These are phyloP conservation scores for Bombus vancouverensis DNA, from an alignment of 1,140 invertebrate genomes.

Conservation along the genomic window DNA sequence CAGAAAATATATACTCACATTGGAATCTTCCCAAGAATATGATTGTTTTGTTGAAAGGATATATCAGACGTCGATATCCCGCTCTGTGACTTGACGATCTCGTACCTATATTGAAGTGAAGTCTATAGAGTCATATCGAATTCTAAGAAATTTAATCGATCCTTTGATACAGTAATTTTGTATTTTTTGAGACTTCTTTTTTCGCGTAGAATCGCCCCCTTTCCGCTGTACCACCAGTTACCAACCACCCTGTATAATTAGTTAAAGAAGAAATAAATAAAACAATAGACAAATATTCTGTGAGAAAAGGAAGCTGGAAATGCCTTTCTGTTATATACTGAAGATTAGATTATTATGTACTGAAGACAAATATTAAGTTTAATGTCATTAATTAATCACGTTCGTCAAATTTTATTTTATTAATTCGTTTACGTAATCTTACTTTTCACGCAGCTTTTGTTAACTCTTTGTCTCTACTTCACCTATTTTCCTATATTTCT, in stretches of 20 bases:
- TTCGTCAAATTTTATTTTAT: neutral
- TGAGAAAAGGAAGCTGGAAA: no score
- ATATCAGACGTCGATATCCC: neutral
- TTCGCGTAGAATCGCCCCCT: no score
- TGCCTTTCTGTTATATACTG: no score
- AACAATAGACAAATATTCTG: neutral
- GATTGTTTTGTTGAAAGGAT: neutral
- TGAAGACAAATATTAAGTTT: neutral
- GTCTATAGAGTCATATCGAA: neutral
- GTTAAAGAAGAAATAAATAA: neutral
- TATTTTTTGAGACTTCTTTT: neutral
- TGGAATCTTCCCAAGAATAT: neutral
- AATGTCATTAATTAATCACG: neutral
- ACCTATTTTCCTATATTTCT: neutral
- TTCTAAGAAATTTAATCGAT: neutral
- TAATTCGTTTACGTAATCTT: no score
- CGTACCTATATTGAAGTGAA: neutral
- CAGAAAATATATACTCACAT: neutral
- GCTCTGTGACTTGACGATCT: neutral
- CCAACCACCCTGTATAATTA: no score
- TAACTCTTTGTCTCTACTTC: neutral
- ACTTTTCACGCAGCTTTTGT: no score
- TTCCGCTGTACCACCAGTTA: no score
- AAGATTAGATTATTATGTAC: no score
- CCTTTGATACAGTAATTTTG: neutral